Conservation (phyloP, 2,113 vertebrate genomes). For the Urocitellus parryii region DNA sequence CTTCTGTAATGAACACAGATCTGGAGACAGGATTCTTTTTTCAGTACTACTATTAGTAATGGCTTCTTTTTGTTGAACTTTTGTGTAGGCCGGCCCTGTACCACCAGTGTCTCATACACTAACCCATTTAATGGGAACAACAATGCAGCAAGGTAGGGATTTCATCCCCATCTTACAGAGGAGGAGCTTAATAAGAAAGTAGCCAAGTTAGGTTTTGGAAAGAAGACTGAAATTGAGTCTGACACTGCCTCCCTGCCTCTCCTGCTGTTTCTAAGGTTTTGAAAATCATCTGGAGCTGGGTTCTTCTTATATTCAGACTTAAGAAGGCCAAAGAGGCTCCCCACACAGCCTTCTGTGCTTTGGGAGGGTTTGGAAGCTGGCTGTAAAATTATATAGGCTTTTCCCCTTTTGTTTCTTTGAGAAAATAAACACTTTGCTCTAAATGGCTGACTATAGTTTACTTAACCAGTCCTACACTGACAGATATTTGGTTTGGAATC, state of each 20-base stretch:
- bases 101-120: neutral
- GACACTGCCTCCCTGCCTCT: neutral
- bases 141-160: neutral
- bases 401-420: conserved; percentile 21
- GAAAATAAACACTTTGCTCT: neutral
- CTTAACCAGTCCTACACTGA: neutral
- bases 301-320: conserved; percentile 29
- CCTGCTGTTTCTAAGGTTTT: conserved; percentile 45
- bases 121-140: too few relatives aligned
- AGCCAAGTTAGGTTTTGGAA: neutral
- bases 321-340: neutral
- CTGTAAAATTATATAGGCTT: neutral
- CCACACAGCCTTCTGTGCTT: neutral
- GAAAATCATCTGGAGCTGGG: neutral
- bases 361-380: neutral
- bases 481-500: neutral
- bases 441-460: neutral
- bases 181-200: neutral
- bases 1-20: neutral
- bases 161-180: neutral
- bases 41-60: neutral
- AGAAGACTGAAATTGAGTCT: neutral
- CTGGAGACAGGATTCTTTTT: neutral
- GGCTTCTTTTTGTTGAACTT: neutral
- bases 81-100: neutral